Conservation (phyloP, 2,113 vertebrate genomes). For the Bubo scandiacus region DNA sequence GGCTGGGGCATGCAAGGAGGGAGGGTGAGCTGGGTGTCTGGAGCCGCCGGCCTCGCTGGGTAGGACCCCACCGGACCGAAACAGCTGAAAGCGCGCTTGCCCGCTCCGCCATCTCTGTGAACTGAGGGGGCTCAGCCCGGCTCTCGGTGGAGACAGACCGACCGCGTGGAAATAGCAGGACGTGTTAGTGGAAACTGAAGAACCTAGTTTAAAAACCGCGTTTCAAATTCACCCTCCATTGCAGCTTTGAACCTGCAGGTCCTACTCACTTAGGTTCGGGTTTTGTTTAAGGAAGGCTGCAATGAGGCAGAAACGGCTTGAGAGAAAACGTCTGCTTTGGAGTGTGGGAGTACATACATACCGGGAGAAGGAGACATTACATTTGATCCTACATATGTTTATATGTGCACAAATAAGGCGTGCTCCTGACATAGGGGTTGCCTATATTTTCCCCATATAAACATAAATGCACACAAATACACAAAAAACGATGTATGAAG, state of each 20-base stretch:
- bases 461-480: background rate
- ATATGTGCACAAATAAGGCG: background rate
- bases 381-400: background rate
- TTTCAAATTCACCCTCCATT: accelerated
- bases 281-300: background rate
- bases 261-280: accelerated
- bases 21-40: accelerated
- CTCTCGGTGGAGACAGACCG: accelerated
- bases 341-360: accelerated
- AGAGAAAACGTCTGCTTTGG: background rate
- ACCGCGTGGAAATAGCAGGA: accelerated
- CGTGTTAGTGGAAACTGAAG: background rate
- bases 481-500: background rate
- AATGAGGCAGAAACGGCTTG: background rate
- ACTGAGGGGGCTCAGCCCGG: accelerated
- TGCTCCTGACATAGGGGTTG: background rate
- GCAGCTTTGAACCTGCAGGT: background rate
- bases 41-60: background rate
- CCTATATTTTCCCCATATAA: background rate
- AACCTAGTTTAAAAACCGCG: accelerated
- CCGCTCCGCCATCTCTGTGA: accelerated
- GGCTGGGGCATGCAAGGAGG: background rate
- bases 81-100: no score
- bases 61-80: background rate
- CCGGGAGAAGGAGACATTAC: background rate